Evolutionary conservation across 2,797 vertebrate species (phyloP).

Genomic region (Sylvia borin): DNA sequence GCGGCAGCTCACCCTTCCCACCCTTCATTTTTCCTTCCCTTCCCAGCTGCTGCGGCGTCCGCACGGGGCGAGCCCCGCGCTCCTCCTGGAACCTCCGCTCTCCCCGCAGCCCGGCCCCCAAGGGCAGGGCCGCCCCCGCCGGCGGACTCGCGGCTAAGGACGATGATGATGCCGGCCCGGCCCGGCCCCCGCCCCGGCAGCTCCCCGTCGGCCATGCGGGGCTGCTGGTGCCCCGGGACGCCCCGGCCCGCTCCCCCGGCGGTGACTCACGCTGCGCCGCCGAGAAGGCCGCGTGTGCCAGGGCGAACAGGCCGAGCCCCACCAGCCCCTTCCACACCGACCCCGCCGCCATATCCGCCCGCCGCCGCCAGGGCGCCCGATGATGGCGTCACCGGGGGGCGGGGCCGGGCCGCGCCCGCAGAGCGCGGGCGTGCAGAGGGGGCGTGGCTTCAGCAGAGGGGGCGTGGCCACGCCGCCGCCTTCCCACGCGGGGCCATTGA

Average conservation of each 20-base stretch:
- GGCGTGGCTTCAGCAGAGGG: accelerated
- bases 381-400: neutral
- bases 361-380: neutral
- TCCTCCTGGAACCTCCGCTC: neutral
- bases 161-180: neutral
- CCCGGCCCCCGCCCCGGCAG: neutral
- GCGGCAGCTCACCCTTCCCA: neutral
- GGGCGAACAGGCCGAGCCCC: constrained; percentile 90
- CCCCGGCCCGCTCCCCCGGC: neutral
- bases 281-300: constrained; percentile 95
- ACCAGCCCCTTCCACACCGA: constrained; percentile 96
- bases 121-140: neutral
- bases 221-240: neutral
- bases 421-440: accelerated
- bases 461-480: accelerated
- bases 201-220: neutral
- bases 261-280: constrained; percentile 92
- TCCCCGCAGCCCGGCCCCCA: neutral
- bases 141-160: neutral
- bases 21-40: no score
- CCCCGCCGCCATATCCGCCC: constrained; percentile 85
- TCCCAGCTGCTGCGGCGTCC: neutral
- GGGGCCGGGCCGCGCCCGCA: accelerated
- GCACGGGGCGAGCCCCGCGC: neutral
- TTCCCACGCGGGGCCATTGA: neutral